Base-by-base conservation (phyloP, 2,888 invertebrate species). In the Xylocampa areola region DNA sequence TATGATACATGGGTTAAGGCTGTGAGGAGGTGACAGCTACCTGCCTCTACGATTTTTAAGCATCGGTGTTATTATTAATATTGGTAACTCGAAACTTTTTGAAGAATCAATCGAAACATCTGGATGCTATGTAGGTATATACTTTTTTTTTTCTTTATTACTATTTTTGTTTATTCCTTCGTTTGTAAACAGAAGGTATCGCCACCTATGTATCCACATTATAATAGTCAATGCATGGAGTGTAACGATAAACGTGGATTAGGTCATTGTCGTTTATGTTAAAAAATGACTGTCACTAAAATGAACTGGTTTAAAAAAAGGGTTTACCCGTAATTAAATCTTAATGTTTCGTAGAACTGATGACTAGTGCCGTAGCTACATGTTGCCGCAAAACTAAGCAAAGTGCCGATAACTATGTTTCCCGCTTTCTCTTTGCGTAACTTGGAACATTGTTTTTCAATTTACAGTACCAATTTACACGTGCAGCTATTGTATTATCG, bases 401-500 rank as follows among this genome's bases (percentile, higher is more conserved):
- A 83, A 82, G 79, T 81, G 81, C 79, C 73, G 80, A 85, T 86
- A 87, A 81, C 80, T 85, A 77, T 81, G 79, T 82, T 88, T 86
- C 79, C 85, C 84, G 80, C 89, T 93, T 92, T 92, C 91, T 82
- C 82, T 76, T 90, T 89, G 82, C 85, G 79, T 83, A 83, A 86
- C 65, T 51, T 47, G 82, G 79, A 83, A 84, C 79, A 72, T 77
- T 82, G 84, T 85, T 88, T 90, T 87, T 76, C 79, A 81, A 80
- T 85, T 86, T 86, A 86, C 86, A 85, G 85, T 84, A 86, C 79
- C 72, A 75, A 76, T 70, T 75, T 66, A 68, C 68, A 82, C 73
- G 13, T 30, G 6, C n/a, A n/a, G 8, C 4, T 21, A 33, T 16
- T 40, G 33, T 44, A 64, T 68, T 54, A 63, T 48, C 37, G 37